Evolutionary conservation across 2,113 vertebrate species (phyloP), one percentile per base, ranked within the genome.

Genomic region (Antechinus flavipes): DNA sequence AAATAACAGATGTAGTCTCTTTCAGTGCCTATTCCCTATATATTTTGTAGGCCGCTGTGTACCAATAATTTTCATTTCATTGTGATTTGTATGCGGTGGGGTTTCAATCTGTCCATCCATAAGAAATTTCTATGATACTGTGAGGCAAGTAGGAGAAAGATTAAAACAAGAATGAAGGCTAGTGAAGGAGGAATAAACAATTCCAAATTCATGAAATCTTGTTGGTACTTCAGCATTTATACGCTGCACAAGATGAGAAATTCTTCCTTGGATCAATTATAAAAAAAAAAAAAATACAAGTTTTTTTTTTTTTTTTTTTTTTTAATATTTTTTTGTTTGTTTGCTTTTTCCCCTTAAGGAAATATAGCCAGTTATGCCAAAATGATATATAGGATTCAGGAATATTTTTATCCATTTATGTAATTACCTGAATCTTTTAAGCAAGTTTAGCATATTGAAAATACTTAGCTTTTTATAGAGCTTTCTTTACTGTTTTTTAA

Each of bases 1-100:
- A 10, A 26, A 3, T 8, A 2, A 0, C 0, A 3, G 5, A 4
- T 14, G 0, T 10, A 0, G 12, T 8, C 42, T 53, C 16, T 0
- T 52, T 14, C 55, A 53, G 2, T 11, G 0, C 46, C 6, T 50
- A 55, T 52, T 53, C 52, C 52, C 23, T 93, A 91, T 23, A 16
- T 25, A 6, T 0, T 0, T 46, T 53, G 91, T 2, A 0, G n/a
- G 19, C 8, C 2, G 4, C 0, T 47, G 1, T 14, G 23, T 58
- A 47, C 25, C 35, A 58, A 49, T 0, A 52, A 14, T 8, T 9
- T 0, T 47, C 0, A 5, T 22, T 9, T 68, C 23, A 1, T 0
- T 23, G 7, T 42, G 68, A 0, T 52, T 11, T 10, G 0, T 8
- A 0, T 0, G 0, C 0, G 58, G 19, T 1, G 0, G 0, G 16